Evolutionary conservation across 2,888 invertebrate species (phyloP), one percentile per base, ranked within the genome.

Genomic region (Drosophila cracens): DNA sequence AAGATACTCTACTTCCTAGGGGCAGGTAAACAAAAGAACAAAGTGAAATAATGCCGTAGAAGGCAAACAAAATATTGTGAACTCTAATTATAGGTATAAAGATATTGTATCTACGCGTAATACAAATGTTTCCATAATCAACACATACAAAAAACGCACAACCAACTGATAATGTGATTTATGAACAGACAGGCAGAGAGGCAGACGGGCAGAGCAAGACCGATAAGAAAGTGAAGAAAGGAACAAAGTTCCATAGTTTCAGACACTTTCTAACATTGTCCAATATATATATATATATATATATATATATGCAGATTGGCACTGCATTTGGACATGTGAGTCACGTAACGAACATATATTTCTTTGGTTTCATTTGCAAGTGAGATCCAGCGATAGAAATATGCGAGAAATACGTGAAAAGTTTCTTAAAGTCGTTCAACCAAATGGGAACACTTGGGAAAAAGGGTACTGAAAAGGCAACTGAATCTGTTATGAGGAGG

Each of bases 121-220:
- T 84, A 84, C 86, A 74, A 85, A 77, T 90, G 83, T 87, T 80
- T 74, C 59, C 56, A 61, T 76, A 84, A 89, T 89, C 77, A 66
- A 63, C 27, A 31, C 46, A 63, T 25, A 31, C 46, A 67, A 54
- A 59, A 43, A 21, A 43, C 21, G 11, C 60, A 43, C 25, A 10
- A 16, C 51, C 36, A 10, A 57, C 8, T 69, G 72, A 79, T 79
- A 76, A 67, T 29, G 69, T 61, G 56, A 71, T 68, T 70, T 76
- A 66, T 63, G 36, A 63, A 67, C 60, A 70, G 8, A 16, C 7
- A 38, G 13, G 2, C 7, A 21, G 5, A 21, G 6, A 7, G 7
- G 43, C 4, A 4, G 40, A 10, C n/a, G 21, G 21, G 21, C 21
- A 11, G 21, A 11, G 21, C 43, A 11, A 58, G n/a, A 25, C 13